phyloP scores from a whole-genome alignment of 1,140 invertebrate genomes.

The Macrocentrus cingulum region DNA sequence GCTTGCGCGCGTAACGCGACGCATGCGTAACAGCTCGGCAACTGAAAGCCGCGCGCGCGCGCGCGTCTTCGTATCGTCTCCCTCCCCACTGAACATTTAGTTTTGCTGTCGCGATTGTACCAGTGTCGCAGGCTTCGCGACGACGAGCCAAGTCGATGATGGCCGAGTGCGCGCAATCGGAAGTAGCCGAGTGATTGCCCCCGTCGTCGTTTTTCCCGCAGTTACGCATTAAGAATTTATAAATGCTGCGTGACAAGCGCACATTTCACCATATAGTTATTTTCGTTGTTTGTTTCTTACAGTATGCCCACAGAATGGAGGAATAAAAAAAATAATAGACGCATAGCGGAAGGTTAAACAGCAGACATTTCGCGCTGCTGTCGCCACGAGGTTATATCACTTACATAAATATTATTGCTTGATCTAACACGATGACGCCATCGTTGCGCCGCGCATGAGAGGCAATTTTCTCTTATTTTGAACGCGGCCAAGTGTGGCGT shows the following conservation, averaged over 20 bases:
- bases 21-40: conserved; percentile 27
- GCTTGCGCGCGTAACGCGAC: conserved; percentile 28
- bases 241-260: too few relatives aligned
- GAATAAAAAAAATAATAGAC: too few relatives aligned
- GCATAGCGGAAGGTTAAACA: too few relatives aligned
- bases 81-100: not conserved
- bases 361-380: too few relatives aligned
- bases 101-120: not conserved
- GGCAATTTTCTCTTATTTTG: conserved; percentile 19
- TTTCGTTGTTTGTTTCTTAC: too few relatives aligned
- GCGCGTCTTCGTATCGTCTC: not conserved
- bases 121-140: not conserved
- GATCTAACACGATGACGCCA: conserved; percentile 20
- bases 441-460: conserved; percentile 13
- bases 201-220: not conserved
- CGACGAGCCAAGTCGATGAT: conserved; percentile 8
- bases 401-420: conserved; percentile 19
- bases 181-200: conserved; percentile 11
- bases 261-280: too few relatives aligned
- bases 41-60: too few relatives aligned
- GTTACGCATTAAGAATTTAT: conserved; percentile 14
- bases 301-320: too few relatives aligned
- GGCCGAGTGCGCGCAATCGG: conserved; percentile 6
- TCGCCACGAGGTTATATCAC: conserved; percentile 20
- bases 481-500: conserved; percentile 16